Evolutionary conservation across 1,140 invertebrate species (phyloP).

Genomic region (Catajapyx aquilonaris): DNA sequence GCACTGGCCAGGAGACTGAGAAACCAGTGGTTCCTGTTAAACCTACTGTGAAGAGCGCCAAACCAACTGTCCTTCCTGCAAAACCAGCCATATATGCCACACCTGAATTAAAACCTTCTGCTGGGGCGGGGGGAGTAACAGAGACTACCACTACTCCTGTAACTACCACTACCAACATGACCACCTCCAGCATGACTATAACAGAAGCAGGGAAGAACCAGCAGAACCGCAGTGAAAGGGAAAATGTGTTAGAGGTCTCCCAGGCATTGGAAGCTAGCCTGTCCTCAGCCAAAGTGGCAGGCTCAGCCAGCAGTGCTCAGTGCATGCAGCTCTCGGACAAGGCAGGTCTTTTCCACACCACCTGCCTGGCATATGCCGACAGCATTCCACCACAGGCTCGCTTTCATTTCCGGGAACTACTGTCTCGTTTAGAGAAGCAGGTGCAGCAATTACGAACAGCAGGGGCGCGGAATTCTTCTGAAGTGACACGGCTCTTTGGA

Average conservation of each 20-base stretch:
- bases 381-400: slow-evolving; percentile 61
- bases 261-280: slow-evolving; percentile 40
- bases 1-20: slow-evolving; percentile 25
- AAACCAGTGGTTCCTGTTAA: slow-evolving; percentile 50
- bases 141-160: background rate
- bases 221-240: slow-evolving; percentile 23
- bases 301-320: slow-evolving; percentile 34
- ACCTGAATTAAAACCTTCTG: slow-evolving; percentile 24
- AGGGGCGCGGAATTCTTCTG: slow-evolving; percentile 38
- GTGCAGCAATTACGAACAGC: slow-evolving; percentile 49
- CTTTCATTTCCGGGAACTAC: slow-evolving; percentile 70
- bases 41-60: slow-evolving; percentile 31
- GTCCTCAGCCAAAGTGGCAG: slow-evolving; percentile 32
- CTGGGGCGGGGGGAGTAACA: slow-evolving; percentile 6
- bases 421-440: slow-evolving; percentile 56
- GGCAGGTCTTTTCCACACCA: slow-evolving; percentile 49
- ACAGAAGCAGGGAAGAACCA: slow-evolving; percentile 13
- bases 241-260: slow-evolving; percentile 45
- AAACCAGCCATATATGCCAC: slow-evolving; percentile 36
- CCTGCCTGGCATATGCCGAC: slow-evolving; percentile 48
- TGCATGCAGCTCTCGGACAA: slow-evolving; percentile 73
- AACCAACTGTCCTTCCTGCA: slow-evolving; percentile 22
- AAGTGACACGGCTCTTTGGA: slow-evolving; percentile 39
- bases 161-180: slow-evolving; percentile 1
- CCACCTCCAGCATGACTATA: slow-evolving; percentile 3